These are phyloP conservation scores for Polymixis flavicincta DNA, from an alignment of 2,888 invertebrate genomes.

Conservation along the genomic window DNA sequence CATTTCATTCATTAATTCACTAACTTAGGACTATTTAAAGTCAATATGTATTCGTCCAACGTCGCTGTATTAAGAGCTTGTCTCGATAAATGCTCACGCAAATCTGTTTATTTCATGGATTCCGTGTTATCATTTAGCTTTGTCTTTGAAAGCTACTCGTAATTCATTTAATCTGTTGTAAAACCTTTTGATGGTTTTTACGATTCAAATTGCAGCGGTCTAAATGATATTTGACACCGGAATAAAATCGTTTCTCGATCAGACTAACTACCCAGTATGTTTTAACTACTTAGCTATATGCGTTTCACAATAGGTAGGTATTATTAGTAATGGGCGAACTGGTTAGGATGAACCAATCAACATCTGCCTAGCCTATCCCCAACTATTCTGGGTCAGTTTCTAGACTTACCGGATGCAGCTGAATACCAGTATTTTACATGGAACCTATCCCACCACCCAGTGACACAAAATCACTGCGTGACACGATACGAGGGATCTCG, in stretches of 20 bases:
- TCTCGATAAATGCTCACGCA: not conserved
- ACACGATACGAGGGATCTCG: too few relatives aligned
- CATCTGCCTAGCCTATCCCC: too few relatives aligned
- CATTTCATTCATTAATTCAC: too few relatives aligned
- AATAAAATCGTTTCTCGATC: not conserved
- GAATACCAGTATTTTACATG: too few relatives aligned
- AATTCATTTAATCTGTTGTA: not conserved
- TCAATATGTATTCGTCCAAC: slow-evolving; percentile 1
- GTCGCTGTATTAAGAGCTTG: too few relatives aligned
- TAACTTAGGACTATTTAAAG: slow-evolving; percentile 19
- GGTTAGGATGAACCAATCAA: too few relatives aligned
- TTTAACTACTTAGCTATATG: not conserved
- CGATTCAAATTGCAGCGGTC: too few relatives aligned
- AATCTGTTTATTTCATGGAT: not conserved
- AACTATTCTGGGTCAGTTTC: too few relatives aligned
- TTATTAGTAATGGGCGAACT: not conserved
- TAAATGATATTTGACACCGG: not conserved
- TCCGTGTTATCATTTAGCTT: not conserved
- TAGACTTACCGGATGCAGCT: too few relatives aligned
- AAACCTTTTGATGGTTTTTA: not conserved
- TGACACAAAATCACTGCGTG: too few relatives aligned
- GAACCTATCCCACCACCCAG: too few relatives aligned
- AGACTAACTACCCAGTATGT: not conserved
- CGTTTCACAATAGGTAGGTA: not conserved
- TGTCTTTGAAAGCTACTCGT: not conserved